phyloP scores from a whole-genome alignment of 2,113 vertebrate genomes.

The Scomber japonicus region DNA sequence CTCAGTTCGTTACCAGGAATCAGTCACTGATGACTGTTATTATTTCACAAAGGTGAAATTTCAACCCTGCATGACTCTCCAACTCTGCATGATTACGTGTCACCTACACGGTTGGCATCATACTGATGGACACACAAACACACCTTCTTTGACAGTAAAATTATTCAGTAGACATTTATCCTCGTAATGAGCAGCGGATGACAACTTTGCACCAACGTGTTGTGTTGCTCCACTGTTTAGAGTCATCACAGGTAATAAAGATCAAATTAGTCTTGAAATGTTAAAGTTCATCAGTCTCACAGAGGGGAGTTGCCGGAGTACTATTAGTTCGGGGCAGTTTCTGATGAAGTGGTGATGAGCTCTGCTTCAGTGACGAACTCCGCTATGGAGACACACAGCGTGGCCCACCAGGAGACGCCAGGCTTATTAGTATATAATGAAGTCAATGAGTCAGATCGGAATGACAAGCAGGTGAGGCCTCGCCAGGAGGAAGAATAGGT shows the following conservation, averaged over 20 bases:
- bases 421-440: conserved; percentile 20
- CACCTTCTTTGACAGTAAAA: conserved; percentile 6
- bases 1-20: conserved; percentile 1
- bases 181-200: conserved; percentile 40
- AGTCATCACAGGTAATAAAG: conserved; percentile 43
- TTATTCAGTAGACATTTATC: conserved; percentile 45
- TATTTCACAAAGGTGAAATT: conserved; percentile 1
- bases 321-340: conserved; percentile 21
- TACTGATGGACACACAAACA: conserved; percentile 7
- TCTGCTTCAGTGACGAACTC: background rate
- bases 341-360: conserved; percentile 17
- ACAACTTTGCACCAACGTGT: conserved; percentile 23
- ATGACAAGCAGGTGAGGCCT: conserved; percentile 33
- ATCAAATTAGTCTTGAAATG: conserved; percentile 63
- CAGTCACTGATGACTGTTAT: background rate
- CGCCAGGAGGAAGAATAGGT: conserved; percentile 14
- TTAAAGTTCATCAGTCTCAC: conserved; percentile 52
- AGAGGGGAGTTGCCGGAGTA: conserved; percentile 18
- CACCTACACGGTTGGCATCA: conserved; percentile 25
- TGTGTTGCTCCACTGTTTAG: background rate
- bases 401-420: conserved; percentile 25
- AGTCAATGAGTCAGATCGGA: conserved; percentile 17
- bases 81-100: conserved; percentile 23
- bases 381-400: conserved; percentile 1
- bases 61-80: background rate